phyloP scores from a whole-genome alignment of 2,113 vertebrate genomes.

The Xiphophorus couchianus region DNA sequence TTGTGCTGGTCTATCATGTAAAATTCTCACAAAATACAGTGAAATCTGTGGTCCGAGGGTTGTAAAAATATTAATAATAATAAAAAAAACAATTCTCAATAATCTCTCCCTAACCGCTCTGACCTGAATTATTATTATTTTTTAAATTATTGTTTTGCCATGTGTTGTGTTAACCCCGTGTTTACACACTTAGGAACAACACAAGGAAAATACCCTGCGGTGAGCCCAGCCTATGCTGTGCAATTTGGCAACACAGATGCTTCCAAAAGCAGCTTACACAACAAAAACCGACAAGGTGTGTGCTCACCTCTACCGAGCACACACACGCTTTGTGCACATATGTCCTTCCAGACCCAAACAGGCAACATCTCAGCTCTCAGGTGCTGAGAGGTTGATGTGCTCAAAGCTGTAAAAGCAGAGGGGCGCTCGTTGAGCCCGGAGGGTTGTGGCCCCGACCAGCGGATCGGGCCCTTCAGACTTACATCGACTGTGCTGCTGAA shows the following conservation, averaged over 20 bases:
- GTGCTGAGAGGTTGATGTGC: conserved; percentile 29
- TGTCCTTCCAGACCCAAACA: conserved; percentile 19
- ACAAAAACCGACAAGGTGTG: conserved; percentile 45
- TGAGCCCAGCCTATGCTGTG: conserved; percentile 33
- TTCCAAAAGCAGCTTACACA: conserved; percentile 50
- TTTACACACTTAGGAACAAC: conserved; percentile 41
- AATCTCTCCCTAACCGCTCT: neutral
- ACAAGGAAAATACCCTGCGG: conserved; percentile 52
- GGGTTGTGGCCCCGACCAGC: conserved; percentile 37
- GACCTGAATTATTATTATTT: neutral
- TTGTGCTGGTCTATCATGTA: neutral
- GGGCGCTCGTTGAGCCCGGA: conserved; percentile 22
- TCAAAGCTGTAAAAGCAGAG: conserved; percentile 25
- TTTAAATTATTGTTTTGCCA: neutral
- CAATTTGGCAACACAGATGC: conserved; percentile 25
- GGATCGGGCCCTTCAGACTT: conserved; percentile 41
- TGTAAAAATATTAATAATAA: no score
- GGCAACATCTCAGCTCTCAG: conserved; percentile 21
- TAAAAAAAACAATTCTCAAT: no score
- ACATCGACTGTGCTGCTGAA: conserved; percentile 10
- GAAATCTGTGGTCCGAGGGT: no score
- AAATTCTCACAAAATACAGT: neutral
- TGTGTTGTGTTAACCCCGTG: conserved; percentile 23
- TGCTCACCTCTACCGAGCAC: conserved; percentile 22
- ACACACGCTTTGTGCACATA: conserved; percentile 7